Evolutionary conservation across 23 tunicate genomes (phyloP).

Genomic region (Ascidia mentula): DNA sequence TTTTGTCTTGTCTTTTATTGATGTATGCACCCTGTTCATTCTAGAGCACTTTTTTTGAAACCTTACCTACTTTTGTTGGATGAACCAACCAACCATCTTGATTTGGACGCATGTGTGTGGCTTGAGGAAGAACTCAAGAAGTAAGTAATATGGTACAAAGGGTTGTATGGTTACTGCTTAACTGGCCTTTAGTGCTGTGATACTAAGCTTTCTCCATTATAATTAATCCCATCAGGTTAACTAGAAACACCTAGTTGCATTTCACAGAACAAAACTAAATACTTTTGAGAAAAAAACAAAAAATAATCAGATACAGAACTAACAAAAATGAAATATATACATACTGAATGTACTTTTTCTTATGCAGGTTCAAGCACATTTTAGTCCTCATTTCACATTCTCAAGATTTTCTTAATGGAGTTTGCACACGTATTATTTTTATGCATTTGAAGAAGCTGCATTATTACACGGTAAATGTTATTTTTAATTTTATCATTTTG

Average conservation of each 20-base stretch:
- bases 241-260: too few species aligned
- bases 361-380: constrained; percentile 79
- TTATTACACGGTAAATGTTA: constrained; percentile 48
- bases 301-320: too few species aligned
- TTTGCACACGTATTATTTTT: constrained; percentile 80
- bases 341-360: neutral
- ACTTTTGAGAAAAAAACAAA: neutral
- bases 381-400: constrained; percentile 89
- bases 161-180: too few species aligned
- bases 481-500: neutral
- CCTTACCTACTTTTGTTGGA: constrained; percentile 89
- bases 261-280: neutral
- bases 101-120: constrained; percentile 96
- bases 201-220: too few species aligned
- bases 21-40: too few species aligned
- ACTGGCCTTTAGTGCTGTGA: too few species aligned
- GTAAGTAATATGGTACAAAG: too few species aligned
- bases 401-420: constrained; percentile 92
- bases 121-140: constrained; percentile 91
- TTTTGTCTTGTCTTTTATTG: too few species aligned
- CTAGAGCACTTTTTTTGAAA: constrained; percentile 81
- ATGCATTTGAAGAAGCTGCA: constrained; percentile 60
- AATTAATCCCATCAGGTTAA: too few species aligned
- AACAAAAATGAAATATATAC: too few species aligned
- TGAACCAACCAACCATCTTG: constrained; percentile 97